Conservation (phyloP, 2,888 invertebrate species). For the Eristalinus aeneus region DNA sequence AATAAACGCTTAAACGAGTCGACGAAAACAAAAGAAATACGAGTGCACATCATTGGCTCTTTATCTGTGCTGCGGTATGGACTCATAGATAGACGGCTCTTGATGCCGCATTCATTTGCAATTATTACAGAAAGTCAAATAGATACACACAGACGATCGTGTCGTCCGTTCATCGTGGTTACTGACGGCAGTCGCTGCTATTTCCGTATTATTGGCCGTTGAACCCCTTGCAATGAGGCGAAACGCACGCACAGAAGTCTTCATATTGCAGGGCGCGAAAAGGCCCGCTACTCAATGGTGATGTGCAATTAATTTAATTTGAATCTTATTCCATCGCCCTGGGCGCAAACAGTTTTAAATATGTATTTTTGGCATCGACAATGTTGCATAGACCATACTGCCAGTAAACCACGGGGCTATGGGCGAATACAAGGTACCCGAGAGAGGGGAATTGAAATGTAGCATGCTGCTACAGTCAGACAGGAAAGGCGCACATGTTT, state of each 20-base stretch:
- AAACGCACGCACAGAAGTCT: not conserved
- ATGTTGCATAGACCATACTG: not conserved
- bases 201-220: constrained; percentile 58
- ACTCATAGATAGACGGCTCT: constrained; percentile 3
- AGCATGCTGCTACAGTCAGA: not conserved
- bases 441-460: not conserved
- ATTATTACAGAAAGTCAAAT: constrained; percentile 30
- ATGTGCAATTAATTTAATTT: constrained; percentile 18
- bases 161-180: not conserved
- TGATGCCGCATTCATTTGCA: constrained; percentile 2
- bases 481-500: not conserved
- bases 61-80: constrained; percentile 18
- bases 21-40: constrained; percentile 50
- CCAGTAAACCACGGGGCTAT: no score
- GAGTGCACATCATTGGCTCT: constrained; percentile 16
- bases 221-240: constrained; percentile 38
- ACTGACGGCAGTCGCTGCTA: constrained; percentile 21
- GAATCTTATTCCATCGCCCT: not conserved
- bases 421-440: not conserved
- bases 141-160: not conserved
- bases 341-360: not conserved
- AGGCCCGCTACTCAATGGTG: not conserved
- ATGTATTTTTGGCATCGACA: not conserved
- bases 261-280: not conserved
- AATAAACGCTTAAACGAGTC: constrained; percentile 42